Evolutionary conservation across 2,888 invertebrate species (phyloP), one percentile per base, ranked within the genome.

Genomic region (Drosophila peninsularis): DNA sequence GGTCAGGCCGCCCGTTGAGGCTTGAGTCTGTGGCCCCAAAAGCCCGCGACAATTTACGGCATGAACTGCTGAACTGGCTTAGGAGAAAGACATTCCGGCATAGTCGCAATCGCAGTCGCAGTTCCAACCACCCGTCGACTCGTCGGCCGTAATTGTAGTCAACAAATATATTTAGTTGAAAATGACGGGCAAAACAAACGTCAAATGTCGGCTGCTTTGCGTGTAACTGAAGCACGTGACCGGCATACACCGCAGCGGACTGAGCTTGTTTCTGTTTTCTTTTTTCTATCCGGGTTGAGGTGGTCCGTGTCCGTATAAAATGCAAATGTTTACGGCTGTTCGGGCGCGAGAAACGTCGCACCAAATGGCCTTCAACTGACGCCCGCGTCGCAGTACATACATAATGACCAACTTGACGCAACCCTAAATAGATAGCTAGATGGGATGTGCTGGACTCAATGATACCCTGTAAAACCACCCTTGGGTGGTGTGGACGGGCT

Each of bases 261-360:
- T 41, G 54, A 49, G 50, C 49, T 53, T 49, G 30, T 41, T 44
- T 34, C 27, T 30, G 27, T 36, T 9, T 27, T 44, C 41, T 19
- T 34, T 27, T 21, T 21, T 9, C 21, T 21, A 13, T 19, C 37
- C 49, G 32, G 49, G 52, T 30, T 41, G 30, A 21, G 32, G n/a
- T 17, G 17, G 30, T 17, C 34, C 2, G n/a, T 19, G 37, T 32
- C 56, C 50, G 58, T 60, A 64, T 75, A 70, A 72, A 77, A 82
- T 85, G 85, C 75, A 82, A 82, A 82, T 82, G 75, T 82, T 82
- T 82, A 80, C 80, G 68, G 64, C 80, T 65, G 44, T 57, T 49
- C 62, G 78, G 76, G 74, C 82, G 82, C 76, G 68, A 61, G 55
- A 73, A 77, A 42, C 71, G 68, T 74, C 62, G 50, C 62, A 55